phyloP scores from a whole-genome alignment of 2,888 invertebrate species.

The Nymphalis c-album region DNA sequence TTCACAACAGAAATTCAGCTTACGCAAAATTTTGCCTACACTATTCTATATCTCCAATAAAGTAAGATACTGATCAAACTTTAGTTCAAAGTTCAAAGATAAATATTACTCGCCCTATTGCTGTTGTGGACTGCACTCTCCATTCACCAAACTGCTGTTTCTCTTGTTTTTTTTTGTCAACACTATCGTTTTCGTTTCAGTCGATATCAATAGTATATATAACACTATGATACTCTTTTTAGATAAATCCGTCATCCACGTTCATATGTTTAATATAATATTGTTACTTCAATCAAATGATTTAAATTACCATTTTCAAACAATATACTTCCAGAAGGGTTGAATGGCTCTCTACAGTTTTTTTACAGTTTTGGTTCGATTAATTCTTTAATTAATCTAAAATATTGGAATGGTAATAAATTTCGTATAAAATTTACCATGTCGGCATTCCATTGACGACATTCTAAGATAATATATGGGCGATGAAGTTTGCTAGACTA shows the following conservation, averaged over 20 bases:
- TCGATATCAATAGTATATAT: constrained; percentile 27
- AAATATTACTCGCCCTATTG: constrained; percentile 79
- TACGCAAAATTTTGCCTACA: constrained; percentile 59
- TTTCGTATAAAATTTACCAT: constrained; percentile 59
- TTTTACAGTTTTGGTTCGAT: constrained; percentile 58
- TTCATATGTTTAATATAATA: background rate
- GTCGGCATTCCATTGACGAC: constrained; percentile 62
- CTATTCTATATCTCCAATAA: constrained; percentile 70
- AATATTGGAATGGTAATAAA: constrained; percentile 77
- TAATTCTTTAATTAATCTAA: constrained; percentile 67
- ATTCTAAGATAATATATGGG: constrained; percentile 69
- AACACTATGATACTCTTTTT: constrained; percentile 29
- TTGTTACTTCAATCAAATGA: background rate
- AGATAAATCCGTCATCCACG: constrained; percentile 41
- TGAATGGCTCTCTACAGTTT: constrained; percentile 65
- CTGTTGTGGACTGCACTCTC: constrained; percentile 65
- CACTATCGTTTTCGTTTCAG: constrained; percentile 56
- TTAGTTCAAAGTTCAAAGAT: constrained; percentile 64
- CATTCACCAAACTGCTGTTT: constrained; percentile 65
- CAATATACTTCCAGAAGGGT: constrained; percentile 49
- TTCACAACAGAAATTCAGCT: constrained; percentile 50
- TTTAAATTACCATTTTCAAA: constrained; percentile 9
- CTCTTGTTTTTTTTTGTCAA: constrained; percentile 55
- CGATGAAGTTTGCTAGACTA: constrained; percentile 77
- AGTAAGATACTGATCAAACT: constrained; percentile 63